phyloP scores from a whole-genome alignment of 2,888 invertebrate species.

The Cremastobaeus sp. region DNA sequence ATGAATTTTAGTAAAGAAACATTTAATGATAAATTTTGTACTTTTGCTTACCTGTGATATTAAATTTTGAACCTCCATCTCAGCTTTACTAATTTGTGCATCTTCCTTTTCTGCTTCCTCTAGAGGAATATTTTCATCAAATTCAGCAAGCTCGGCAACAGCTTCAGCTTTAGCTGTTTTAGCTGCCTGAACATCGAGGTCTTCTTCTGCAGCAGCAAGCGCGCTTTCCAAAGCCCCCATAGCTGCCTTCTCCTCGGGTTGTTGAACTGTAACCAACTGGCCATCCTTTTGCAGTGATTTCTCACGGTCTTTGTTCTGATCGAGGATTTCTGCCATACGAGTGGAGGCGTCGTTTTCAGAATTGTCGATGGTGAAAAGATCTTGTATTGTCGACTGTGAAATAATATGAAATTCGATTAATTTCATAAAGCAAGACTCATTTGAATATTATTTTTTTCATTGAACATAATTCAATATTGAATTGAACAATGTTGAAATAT shows the following conservation, averaged over 20 bases:
- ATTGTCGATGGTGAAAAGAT: conserved; percentile 90
- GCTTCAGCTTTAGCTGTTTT: conserved; percentile 93
- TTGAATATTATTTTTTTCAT: conserved; percentile 7
- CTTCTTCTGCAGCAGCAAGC: conserved; percentile 95
- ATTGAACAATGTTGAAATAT: background rate
- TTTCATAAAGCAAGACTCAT: no score
- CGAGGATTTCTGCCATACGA: conserved; percentile 81
- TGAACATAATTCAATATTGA: conserved; percentile 7
- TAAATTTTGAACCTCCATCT: conserved; percentile 85
- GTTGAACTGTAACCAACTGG: conserved; percentile 62
- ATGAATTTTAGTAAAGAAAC: no score
- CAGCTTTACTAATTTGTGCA: conserved; percentile 84
- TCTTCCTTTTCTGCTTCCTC: conserved; percentile 82
- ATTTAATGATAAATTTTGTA: background rate
- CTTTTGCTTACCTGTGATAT: conserved; percentile 82
- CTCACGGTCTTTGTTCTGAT: conserved; percentile 79
- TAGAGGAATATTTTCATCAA: conserved; percentile 95
- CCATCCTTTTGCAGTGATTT: conserved; percentile 73
- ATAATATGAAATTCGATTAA: no score
- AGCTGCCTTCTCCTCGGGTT: conserved; percentile 81
- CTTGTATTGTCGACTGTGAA: conserved; percentile 91
- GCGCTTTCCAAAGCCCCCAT: conserved; percentile 87
- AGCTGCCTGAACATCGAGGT: conserved; percentile 95
- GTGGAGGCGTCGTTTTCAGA: conserved; percentile 81
- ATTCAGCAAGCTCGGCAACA: conserved; percentile 93